Evolutionary conservation across 2,113 vertebrate species (phyloP), one percentile per base, ranked within the genome.

Genomic region (Agapornis roseicollis): DNA sequence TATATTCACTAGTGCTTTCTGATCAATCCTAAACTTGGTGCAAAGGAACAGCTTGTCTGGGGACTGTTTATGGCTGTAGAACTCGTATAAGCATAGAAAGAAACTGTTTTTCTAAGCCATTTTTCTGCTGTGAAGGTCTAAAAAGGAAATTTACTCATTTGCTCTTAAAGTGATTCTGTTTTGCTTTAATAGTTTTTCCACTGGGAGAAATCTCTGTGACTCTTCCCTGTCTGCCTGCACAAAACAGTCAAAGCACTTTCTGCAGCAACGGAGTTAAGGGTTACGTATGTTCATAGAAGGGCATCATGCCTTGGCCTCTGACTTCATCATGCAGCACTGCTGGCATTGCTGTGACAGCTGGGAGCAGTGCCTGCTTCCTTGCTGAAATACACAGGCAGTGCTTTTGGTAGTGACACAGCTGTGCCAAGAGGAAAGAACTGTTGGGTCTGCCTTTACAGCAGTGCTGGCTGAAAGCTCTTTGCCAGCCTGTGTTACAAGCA

Each of bases 271-370:
- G 7, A 8, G 19, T 3, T 24, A 72, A 68, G 68, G 66, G 42
- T 49, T 4, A 3, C 1, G 1, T n/a, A 3, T 17, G 66, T 37
- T 47, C 20, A 0, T 6, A 7, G 66, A 20, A 29, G 55, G 19
- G 17, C 58, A 7, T 58, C 42, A 17, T 1, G 5, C 19, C 33
- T 10, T 11, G 55, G 49, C 41, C 61, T 17, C 31, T 13, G 53
- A 3, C 41, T 27, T 6, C 7, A 1, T 9, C 2, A 0, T 1
- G 31, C 16, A 7, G 3, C 6, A 2, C 29, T 5, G 47, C 65
- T 27, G 58, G 56, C 1, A 0, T 7, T 9, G 88, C 60, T 15
- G 31, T 9, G 63, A 2, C 22, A 20, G 60, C 61, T 17, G 3
- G 1, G 53, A 15, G 14, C 1, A 17, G 17, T 14, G 37, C 50